Evolutionary conservation across 2,113 vertebrate species (phyloP).

Genomic region (Marmota monax): DNA sequence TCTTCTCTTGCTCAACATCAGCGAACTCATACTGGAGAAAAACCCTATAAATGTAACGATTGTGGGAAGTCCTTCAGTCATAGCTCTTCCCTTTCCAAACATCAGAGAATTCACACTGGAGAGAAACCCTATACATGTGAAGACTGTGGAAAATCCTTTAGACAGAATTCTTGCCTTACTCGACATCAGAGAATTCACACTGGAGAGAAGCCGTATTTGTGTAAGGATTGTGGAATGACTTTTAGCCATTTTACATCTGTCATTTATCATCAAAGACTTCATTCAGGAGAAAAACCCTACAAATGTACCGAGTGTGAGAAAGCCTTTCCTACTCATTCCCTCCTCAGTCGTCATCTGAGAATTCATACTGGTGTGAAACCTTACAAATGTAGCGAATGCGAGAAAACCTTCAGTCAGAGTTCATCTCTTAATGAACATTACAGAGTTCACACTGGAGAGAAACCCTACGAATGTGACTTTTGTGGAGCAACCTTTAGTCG

Average conservation of each 20-base stretch:
- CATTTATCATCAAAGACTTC: conserved; percentile 81
- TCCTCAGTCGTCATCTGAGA: conserved; percentile 73
- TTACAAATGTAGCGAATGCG: conserved; percentile 81
- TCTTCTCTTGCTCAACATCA: conserved; percentile 83
- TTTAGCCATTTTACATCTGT: conserved; percentile 81
- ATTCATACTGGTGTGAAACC: conserved; percentile 76
- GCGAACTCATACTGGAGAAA: conserved; percentile 83
- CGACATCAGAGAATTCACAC: conserved; percentile 83
- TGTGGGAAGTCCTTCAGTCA: conserved; percentile 84
- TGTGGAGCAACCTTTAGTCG: conserved; percentile 81
- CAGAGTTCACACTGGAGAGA: conserved; percentile 80
- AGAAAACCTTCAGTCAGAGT: conserved; percentile 76
- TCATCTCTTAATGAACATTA: conserved; percentile 79
- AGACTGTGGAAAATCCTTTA: conserved; percentile 84
- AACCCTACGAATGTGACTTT: conserved; percentile 79
- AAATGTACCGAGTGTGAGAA: conserved; percentile 81
- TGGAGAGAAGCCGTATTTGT: conserved; percentile 80
- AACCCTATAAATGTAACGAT: conserved; percentile 79
- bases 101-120: conserved; percentile 84
- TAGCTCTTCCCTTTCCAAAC: conserved; percentile 82
- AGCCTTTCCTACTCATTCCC: conserved; percentile 73
- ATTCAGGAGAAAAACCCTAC: conserved; percentile 82
- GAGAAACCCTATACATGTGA: conserved; percentile 83
- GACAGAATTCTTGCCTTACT: conserved; percentile 79
- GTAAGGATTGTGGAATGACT: conserved; percentile 80